These are phyloP conservation scores for Lithobates sylvaticus DNA, from an alignment of 2,797 vertebrate species.

Conservation along the genomic window DNA sequence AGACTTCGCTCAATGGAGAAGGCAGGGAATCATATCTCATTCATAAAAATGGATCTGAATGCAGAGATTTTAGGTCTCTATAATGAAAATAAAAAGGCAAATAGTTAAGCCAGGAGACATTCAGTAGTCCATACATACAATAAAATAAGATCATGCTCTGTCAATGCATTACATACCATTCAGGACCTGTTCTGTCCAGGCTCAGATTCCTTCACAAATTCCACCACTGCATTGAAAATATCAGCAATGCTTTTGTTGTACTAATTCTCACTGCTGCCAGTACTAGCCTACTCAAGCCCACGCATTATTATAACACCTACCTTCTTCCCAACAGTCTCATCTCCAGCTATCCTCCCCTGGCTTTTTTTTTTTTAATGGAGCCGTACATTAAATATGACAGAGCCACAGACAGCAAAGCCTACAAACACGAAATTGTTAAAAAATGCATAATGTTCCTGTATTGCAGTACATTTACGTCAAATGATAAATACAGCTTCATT, in stretches of 20 bases:
- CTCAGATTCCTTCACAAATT: constrained; percentile 5
- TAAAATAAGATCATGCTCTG: not conserved
- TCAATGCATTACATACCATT: not conserved
- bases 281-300: constrained; percentile 67
- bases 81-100: not conserved
- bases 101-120: not conserved
- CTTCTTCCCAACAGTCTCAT: constrained; percentile 55
- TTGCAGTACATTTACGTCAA: not conserved
- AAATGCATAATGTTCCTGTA: not conserved
- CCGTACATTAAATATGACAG: not conserved
- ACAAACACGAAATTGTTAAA: not conserved
- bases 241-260: constrained; percentile 64
- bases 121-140: not conserved
- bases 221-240: constrained; percentile 40
- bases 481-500: not conserved
- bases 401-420: not conserved
- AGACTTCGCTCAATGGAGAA: not conserved
- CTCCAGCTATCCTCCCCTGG: constrained; percentile 48
- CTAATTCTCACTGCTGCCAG: constrained; percentile 66
- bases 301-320: constrained; percentile 70
- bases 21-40: not conserved
- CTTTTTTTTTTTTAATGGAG: constrained; percentile 13
- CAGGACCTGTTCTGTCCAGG: constrained; percentile 28
- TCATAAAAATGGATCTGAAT: not conserved
- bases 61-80: not conserved